Base-by-base conservation (phyloP, 2,113 vertebrate species). In the Hippolais icterina region DNA sequence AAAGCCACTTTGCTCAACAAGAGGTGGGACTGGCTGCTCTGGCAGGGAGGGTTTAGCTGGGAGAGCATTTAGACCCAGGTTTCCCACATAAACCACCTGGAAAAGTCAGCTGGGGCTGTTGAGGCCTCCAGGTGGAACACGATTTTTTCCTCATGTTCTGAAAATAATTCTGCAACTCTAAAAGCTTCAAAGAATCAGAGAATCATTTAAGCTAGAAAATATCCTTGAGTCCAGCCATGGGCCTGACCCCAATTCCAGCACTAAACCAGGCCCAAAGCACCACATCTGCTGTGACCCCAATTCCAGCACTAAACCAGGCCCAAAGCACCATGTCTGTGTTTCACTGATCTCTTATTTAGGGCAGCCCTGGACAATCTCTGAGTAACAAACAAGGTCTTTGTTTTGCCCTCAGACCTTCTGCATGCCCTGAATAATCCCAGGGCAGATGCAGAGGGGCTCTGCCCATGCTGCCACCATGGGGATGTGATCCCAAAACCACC, bases 291-390 rank as follows among this genome's bases (percentile, higher is more conserved):
- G 37, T 25, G 53, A 47, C 10, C 18, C 44, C 79, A 53, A 3
- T 37, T 16, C 52, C 57, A 80, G 42, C 66, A 23, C 21, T 49
- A 19, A 29, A 42, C 18, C 27, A 66, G 22, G 29, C 42, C 47
- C 14, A 29, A 37, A 80, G 74, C 7, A 6, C 71, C n/a, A 7
- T 2, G 0, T 4, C 33, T 11, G 0, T 31, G 5, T 46, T 81
- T 52, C 78, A 31, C 7, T 39, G 31, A 20, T 29, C 54, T 39
- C 60, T 29, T 18, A 5, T 27, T 42, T 53, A 70, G n/a, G 17
- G 22, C 35, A 79, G 65, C 52, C n/a, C 60, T 35, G 60, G 42
- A 27, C 50, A 37, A 66, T 24, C 33, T 77, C 74, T 46, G 54
- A 61, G 44, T 25, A 28, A 22, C 6, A 59, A 61, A 41, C 20